Percentiles rank a stretch among this genome's conserved stretches.
Evolutionary conservation across 2,113 vertebrate species (phyloP).

Genomic region (Kryptolebias marmoratus): DNA sequence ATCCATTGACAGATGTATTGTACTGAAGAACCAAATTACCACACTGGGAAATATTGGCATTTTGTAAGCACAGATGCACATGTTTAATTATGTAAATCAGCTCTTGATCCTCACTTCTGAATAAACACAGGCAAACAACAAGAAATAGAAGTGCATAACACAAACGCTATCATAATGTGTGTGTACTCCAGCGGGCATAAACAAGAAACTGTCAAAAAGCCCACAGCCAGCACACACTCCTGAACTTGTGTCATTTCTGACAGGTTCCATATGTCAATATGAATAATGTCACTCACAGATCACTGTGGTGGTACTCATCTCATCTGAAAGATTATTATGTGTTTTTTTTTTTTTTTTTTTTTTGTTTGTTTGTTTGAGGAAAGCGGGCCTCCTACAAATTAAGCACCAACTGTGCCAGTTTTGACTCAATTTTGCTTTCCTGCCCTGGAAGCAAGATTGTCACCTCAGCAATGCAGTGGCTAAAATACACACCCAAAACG

Average conservation of each 20-base stretch:
- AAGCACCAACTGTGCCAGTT: constrained; percentile 30
- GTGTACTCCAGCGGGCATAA: neutral
- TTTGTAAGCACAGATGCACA: constrained; percentile 42
- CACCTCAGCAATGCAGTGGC: constrained; percentile 27
- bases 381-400: constrained; percentile 42
- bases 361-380: constrained; percentile 21
- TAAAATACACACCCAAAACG: constrained; percentile 18
- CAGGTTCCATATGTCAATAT: constrained; percentile 63
- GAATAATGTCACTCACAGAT: constrained; percentile 58
- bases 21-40: constrained; percentile 12
- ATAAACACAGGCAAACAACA: constrained; percentile 24
- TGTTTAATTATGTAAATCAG: constrained; percentile 64
- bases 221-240: constrained; percentile 6
- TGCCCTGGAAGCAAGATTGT: constrained; percentile 33
- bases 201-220: constrained; percentile 8
- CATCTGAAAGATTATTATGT: constrained; percentile 67
- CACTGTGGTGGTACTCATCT: constrained; percentile 57
- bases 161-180: constrained; percentile 15
- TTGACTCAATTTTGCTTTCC: neutral
- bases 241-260: constrained; percentile 45
- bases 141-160: constrained; percentile 17
- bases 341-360: constrained; percentile 24
- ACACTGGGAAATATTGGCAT: constrained; percentile 11
- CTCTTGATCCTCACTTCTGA: constrained; percentile 25
- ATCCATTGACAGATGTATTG: constrained; percentile 14